A percentile compares a stretch with the other conserved stretches of the same genome.
phyloP scores from a whole-genome alignment of 2,797 vertebrate genomes.

The Alauda arvensis region DNA sequence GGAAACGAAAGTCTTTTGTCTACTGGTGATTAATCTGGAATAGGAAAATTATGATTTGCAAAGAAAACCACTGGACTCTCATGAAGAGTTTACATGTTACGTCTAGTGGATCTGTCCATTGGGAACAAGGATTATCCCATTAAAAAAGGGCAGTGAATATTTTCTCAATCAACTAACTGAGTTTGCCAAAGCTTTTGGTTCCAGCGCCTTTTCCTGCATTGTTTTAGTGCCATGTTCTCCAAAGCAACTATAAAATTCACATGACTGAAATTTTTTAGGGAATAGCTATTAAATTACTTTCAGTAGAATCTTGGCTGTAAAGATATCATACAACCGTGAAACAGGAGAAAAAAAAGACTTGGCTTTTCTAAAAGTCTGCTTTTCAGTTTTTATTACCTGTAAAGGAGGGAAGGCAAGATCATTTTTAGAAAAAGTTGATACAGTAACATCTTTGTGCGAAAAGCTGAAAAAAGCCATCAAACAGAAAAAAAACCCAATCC shows the following conservation, averaged over 20 bases:
- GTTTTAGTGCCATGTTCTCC: background rate
- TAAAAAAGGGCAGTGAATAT: background rate
- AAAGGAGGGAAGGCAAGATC: background rate
- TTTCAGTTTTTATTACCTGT: background rate
- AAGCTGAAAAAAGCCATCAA: background rate
- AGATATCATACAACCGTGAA: background rate
- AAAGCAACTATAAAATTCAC: background rate
- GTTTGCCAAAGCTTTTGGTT: background rate
- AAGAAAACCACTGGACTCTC: background rate
- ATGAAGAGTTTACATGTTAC: background rate
- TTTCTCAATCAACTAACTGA: background rate
- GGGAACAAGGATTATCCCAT: background rate
- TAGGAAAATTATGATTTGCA: background rate
- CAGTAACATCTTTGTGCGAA: background rate
- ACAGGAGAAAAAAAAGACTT: background rate
- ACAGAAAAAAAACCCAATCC: background rate
- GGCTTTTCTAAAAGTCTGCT: background rate
- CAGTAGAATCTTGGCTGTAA: background rate
- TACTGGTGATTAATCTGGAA: background rate
- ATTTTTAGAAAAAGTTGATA: background rate
- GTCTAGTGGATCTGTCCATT: background rate
- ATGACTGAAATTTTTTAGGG: background rate
- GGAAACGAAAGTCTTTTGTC: background rate
- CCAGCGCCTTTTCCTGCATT: background rate
- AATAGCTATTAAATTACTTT: background rate